Evolutionary conservation across 1,140 invertebrate genomes (phyloP).

Genomic region (Caerostris darwini): DNA sequence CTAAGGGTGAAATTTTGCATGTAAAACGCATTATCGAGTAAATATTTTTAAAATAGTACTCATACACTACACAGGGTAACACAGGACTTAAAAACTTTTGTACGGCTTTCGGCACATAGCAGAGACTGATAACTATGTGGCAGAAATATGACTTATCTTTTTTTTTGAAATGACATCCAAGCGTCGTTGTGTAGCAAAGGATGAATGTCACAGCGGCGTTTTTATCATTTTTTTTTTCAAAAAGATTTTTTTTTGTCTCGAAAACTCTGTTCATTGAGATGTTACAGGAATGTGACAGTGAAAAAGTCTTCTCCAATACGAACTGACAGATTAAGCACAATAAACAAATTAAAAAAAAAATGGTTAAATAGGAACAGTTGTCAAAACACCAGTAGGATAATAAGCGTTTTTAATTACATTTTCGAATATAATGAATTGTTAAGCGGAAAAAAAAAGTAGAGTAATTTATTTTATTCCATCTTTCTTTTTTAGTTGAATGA

Average conservation of each 20-base stretch:
- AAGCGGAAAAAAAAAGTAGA: no score
- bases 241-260: neutral
- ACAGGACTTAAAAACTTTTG: constrained; percentile 47
- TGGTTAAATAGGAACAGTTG: no score
- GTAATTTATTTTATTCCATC: no score
- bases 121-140: neutral
- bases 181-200: neutral
- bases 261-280: neutral
- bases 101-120: constrained; percentile 4
- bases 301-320: neutral
- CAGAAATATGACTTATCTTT: constrained; percentile 65
- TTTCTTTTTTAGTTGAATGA: no score
- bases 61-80: neutral
- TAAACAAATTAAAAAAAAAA: no score
- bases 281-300: neutral
- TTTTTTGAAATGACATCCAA: constrained; percentile 35
- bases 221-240: constrained; percentile 57
- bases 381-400: no score
- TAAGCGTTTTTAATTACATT: no score
- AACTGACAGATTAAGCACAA: neutral
- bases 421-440: no score
- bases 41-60: no score
- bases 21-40: no score
- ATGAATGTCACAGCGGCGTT: constrained; percentile 53
- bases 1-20: no score